Conservation (phyloP, 1,140 invertebrate species). For the Neodiprion pinetum region DNA sequence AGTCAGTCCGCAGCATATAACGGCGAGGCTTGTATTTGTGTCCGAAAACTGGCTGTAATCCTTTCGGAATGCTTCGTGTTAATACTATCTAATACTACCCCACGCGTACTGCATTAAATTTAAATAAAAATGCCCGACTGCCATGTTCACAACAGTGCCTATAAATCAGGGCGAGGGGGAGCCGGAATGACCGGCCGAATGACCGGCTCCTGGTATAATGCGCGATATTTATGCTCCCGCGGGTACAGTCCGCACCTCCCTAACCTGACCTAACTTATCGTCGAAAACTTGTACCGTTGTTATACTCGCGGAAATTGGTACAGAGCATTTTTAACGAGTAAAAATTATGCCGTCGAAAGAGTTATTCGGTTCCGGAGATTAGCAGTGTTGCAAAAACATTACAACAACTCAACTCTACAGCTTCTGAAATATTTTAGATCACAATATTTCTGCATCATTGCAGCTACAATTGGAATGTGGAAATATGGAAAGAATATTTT, state of each 20-base stretch:
- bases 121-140: conserved; percentile 63
- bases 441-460: no score
- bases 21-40: background rate
- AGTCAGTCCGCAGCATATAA: background rate
- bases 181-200: conserved; percentile 49
- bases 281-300: no score
- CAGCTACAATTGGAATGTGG: no score
- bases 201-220: conserved; percentile 46
- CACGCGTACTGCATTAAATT: conserved; percentile 56
- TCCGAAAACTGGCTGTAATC: background rate
- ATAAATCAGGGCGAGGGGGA: conserved; percentile 52
- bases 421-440: no score
- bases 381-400: no score
- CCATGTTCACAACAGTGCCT: conserved; percentile 57
- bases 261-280: background rate
- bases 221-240: conserved; percentile 58
- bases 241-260: conserved; percentile 19
- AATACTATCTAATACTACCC: background rate
- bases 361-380: no score
- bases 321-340: no score
- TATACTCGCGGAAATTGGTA: no score
- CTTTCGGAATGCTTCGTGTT: conserved; percentile 5
- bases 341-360: no score
- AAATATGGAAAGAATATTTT: no score
- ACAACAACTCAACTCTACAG: no score